phyloP scores from a whole-genome alignment of 2,797 vertebrate genomes.

The Falco columbarius region DNA sequence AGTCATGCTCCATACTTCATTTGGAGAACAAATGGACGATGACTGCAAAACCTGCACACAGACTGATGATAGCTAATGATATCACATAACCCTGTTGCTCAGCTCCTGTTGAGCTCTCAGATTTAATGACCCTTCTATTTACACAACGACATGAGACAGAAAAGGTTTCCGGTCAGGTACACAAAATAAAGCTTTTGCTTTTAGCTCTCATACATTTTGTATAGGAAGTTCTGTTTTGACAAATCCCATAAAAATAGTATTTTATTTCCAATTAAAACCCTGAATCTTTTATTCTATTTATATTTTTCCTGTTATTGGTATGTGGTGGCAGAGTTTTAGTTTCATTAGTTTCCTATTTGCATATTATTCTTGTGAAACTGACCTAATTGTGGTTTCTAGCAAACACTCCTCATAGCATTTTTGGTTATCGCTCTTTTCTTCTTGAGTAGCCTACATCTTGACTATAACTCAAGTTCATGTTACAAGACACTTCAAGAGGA shows the following conservation, averaged over 20 bases:
- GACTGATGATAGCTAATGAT: background rate
- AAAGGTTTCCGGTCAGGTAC: background rate
- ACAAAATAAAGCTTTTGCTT: background rate
- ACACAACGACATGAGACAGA: background rate
- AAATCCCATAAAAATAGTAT: background rate
- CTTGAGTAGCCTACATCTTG: background rate
- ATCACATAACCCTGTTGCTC: background rate
- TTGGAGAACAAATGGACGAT: background rate
- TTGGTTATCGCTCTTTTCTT: background rate
- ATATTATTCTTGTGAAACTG: background rate
- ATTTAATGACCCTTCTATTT: background rate
- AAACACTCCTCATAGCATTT: background rate
- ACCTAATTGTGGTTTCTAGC: background rate
- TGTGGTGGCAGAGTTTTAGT: background rate
- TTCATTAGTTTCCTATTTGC: background rate
- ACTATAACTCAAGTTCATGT: background rate
- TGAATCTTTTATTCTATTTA: background rate
- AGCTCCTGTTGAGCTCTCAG: background rate
- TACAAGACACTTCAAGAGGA: background rate
- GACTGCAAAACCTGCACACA: background rate
- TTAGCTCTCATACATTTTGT: background rate
- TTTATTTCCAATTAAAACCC: background rate
- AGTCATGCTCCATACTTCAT: background rate
- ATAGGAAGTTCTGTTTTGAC: background rate
- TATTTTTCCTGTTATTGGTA: background rate